Base-by-base conservation (phyloP, 2,113 vertebrate species). In the Carettochelys insculpta region DNA sequence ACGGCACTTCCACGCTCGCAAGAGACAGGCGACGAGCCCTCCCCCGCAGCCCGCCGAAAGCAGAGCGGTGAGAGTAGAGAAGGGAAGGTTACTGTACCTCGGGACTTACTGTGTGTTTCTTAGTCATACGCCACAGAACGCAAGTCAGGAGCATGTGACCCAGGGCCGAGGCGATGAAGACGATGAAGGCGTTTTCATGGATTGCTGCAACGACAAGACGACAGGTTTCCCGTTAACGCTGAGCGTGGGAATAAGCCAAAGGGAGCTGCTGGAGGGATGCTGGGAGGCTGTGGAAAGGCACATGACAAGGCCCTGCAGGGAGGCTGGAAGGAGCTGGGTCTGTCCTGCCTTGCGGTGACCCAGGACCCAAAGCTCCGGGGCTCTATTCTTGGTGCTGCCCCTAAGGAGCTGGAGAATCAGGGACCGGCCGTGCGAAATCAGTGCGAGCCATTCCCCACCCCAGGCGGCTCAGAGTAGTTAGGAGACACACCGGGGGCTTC, bases 101-200 rank as follows among this genome's bases (percentile, higher is more conserved):
- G 1, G 97, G 94, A 97, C 97, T 98, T 93, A 98, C 92, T 87
- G 97, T 97, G 96, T 98, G 95, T 83, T 97, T 99, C 97, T 96
- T 98, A 94, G 98, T 98, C 95, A 98, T 96, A 2, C 97, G 96
- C 99, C 99, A 99, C 95, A 99, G 98, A 48, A 98, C 85, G 96
- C 99, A 99, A 0, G 99, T 99, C 51, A 98, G 92, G 34, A 98
- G 92, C 99, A 99, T 99, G 98, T 99, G 98, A 76, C 98, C 84
- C 86, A 99, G 94, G 3, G 99, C 98, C 24, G 98, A 97, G 0
- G 17, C 87, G 43, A 99, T 98, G 92, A 99, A 99, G 82, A 98
- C 78, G 82, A 98, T 95, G 96, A 99, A 99, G 87, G 98, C 98
- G 11, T 97, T 96, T 95, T 99, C 98, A 1, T 99, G 99, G 94